These are phyloP conservation scores for Taeniopygia guttata DNA, from an alignment of 2,797 vertebrate species.

Conservation along the genomic window DNA sequence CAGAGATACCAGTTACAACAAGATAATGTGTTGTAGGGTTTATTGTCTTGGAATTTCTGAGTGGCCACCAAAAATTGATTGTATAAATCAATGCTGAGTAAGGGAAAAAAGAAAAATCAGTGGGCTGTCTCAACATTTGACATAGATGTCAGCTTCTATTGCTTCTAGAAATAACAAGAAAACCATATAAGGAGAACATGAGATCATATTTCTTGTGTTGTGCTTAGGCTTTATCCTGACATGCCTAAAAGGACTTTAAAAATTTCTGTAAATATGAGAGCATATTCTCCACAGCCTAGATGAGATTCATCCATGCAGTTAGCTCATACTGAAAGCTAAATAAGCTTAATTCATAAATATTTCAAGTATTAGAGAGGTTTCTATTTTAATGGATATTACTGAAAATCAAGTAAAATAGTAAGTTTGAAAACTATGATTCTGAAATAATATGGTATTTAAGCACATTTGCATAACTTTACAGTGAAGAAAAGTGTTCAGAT, in stretches of 20 bases:
- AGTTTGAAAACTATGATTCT: background rate
- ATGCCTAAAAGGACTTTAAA: background rate
- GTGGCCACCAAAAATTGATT: background rate
- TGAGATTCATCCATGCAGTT: background rate
- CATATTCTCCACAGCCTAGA: background rate
- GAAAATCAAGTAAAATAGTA: background rate
- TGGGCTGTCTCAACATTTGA: accelerated
- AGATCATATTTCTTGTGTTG: background rate
- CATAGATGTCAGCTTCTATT: background rate
- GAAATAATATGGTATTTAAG: background rate
- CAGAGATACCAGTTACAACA: background rate
- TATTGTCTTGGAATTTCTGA: background rate
- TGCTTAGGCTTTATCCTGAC: background rate
- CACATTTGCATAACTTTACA: background rate
- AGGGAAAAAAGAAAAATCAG: background rate
- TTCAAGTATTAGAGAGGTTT: background rate
- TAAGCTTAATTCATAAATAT: background rate
- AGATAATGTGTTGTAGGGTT: background rate
- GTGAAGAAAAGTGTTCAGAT: background rate
- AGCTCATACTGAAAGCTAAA: background rate
- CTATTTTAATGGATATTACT: background rate
- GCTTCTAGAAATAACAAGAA: background rate
- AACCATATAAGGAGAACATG: background rate
- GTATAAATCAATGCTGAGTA: background rate
- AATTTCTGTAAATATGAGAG: background rate